Evolutionary conservation across 2,113 vertebrate species (phyloP), one percentile per base, ranked within the genome.

Genomic region (Hymenochirus boettgeri): DNA sequence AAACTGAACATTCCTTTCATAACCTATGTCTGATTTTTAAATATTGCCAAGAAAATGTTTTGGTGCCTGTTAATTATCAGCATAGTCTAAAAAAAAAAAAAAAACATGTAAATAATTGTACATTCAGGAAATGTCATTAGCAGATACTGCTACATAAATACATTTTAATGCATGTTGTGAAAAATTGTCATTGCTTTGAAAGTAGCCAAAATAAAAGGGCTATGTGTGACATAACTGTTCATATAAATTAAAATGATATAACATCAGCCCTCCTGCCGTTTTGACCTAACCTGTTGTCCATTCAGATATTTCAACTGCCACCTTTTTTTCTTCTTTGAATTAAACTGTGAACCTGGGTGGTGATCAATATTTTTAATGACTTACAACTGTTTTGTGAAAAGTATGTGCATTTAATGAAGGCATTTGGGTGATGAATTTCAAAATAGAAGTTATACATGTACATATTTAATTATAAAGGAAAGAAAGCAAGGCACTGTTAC

Each of bases 1-100:
- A 57, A 22, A 65, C 26, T 52, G 45, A 13, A 35, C 8, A 3
- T 3, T 13, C 33, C 29, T 23, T 52, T 51, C 22, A 22, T 59
- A 31, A 51, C 19, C 22, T 57, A 57, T 29, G 13, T 59, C 57
- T 59, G 21, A 10, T 31, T 59, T 31, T 22, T 51, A 57, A 58
- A 65, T 57, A 29, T 65, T 65, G 63, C 63, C 63, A 65, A 65
- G 63, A 65, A 65, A 31, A 50, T 67, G 56, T 52, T 51, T 59
- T 33, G 59, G 64, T 67, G 64, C 56, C 56, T 67, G 46, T 67
- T 67, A 31, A 59, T 39, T 21, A 35, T 52, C 64, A 59, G 24
- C 64, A 52, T 52, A 48, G 57, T 15, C 18, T 24, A 42, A 58
- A 37, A 12, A 45, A 25, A 35, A 15, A 22, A 42, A 58, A 37